A percentile compares a stretch with the other conserved stretches of the same genome.
Conservation (phyloP, 1,140 invertebrate genomes). For the Bradynema listronoti region DNA sequence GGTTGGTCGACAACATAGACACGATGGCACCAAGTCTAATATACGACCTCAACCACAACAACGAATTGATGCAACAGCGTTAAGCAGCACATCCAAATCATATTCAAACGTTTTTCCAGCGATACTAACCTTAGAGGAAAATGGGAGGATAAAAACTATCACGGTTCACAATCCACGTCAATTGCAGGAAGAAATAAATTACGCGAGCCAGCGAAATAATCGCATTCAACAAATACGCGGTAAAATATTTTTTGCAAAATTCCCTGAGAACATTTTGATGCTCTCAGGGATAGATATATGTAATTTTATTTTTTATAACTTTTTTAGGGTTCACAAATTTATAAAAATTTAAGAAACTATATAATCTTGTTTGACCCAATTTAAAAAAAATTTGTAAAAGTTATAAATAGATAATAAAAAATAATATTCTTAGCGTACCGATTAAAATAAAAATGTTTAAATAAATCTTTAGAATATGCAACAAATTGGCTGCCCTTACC, state of each 20-base stretch:
- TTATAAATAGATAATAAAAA: no score
- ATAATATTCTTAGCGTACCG: no score
- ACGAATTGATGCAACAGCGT: neutral
- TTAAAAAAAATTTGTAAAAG: no score
- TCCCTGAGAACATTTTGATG: no score
- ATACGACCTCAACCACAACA: neutral
- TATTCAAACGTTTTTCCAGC: constrained; percentile 2
- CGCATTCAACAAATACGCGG: constrained; percentile 3
- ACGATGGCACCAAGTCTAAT: neutral
- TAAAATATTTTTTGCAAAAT: neutral
- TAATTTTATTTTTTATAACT: no score
- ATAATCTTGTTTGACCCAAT: no score
- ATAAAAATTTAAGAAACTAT: no score
- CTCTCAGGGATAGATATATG: no score
- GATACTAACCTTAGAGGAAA: constrained; percentile 7
- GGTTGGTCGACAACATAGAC: neutral
- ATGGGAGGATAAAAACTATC: constrained; percentile 7
- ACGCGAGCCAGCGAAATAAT: constrained; percentile 7
- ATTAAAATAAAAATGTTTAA: no score
- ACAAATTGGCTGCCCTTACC: no score
- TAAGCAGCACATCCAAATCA: neutral
- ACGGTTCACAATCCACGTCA: neutral
- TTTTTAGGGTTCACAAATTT: no score
- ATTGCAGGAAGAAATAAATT: constrained; percentile 8
- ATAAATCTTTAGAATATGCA: no score